Evolutionary conservation across 2,797 vertebrate genomes (phyloP), one percentile per base, ranked within the genome.

Genomic region (Delichon dasypus): DNA sequence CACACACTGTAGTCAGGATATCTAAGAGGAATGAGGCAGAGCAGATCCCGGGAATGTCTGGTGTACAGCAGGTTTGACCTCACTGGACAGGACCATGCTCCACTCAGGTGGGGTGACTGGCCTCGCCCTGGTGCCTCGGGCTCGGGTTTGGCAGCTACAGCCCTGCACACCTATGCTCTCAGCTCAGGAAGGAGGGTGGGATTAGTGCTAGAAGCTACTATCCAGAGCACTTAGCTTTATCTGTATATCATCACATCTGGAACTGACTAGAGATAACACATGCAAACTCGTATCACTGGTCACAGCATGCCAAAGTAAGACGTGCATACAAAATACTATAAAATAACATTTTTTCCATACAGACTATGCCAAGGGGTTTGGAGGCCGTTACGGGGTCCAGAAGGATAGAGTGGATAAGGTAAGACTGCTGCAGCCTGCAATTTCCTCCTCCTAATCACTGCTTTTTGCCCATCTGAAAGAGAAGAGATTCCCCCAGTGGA

Each of bases 361-460:
- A 99, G 99, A 99, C 97, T 99, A 99, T 88, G 97, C 98, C 65
- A 98, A 99, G 81, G 99, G 99, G 20, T 99, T 99, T 84, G 99
- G 99, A 58, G 99, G 99, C 53, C 98, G 97, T 16, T 99, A 98
- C 4, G 99, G 99, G 34, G 98, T 99, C 23, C 98, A 99, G 97
- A 94, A 97, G 58, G 99, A 99, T 96, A 98, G 98, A 83, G 98
- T 99, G 96, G 99, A 99, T 96, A 99, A 99, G 98, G 99, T 99
- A 97, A 97, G 84, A 55, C 29, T 51, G 17, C 53, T 74, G 50
- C 40, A 88, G 36, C 54, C 55, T 67, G 60, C 36, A 36, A 2
- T 16, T 65, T 13, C n/a, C 32, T 61, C 40, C 54, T 74, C 17
- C 48, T 65, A 4, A 53, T 50, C 29, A 5, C 40, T 67, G 27